Base-by-base conservation (phyloP, 2,888 invertebrate genomes). In the Drosophila cognata region DNA sequence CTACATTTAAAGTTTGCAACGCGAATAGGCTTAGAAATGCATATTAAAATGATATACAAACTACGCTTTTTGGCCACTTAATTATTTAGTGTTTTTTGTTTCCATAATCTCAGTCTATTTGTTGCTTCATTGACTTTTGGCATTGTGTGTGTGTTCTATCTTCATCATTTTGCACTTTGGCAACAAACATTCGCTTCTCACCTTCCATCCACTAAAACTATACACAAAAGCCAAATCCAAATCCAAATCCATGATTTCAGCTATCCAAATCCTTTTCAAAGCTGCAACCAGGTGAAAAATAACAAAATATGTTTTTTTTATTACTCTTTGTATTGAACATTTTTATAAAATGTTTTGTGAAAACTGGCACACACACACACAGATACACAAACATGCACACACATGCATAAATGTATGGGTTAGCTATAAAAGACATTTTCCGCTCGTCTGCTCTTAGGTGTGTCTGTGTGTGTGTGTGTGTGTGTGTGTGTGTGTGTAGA, bases 221-320 rank as follows among this genome's bases (percentile, higher is more conserved):
- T 74, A 79, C 50, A 75, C 55, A 74, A 80, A 72, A 84, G 79
- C 88, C 76, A 80, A 77, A 88, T 73, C 63, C 80, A 62, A 88
- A 46, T 46, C 43, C 43, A 46, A 85, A 86, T 86, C 87, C 88
- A 79, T 72, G 81, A 82, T 78, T 88, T 85, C 80, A 80, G 72
- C 87, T 84, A 71, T 70, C 36, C 67, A 86, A 86, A 81, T 84
- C 85, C 87, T 77, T 86, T 82, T 77, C 83, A 85, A 89, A 89
- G 83, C 88, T 85, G 73, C 84, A 82, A 57, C 75, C 85, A 88
- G 89, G 82, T 84, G 85, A 83, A 89, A 80, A 88, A 87, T 80
- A 88, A 88, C 79, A 71, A 80, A 78, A 85, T 68, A 71, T 80
- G 36, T 53, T 59, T 60, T 62, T 64, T 72, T 75, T 48, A 63